Conservation (phyloP, 2,113 vertebrate species). For the Malurus alboscapulatus region DNA sequence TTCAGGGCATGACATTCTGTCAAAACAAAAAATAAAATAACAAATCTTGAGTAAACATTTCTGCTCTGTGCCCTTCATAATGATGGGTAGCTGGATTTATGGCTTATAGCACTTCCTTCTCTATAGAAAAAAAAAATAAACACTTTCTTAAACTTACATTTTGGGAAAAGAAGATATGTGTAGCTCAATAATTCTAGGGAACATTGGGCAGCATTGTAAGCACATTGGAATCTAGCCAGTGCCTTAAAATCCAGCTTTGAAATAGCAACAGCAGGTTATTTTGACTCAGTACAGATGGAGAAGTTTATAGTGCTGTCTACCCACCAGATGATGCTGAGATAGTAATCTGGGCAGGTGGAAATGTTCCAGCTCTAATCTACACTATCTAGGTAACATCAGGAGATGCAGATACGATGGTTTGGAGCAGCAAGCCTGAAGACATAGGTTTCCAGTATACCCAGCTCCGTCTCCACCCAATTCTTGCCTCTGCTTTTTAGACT, state of each 20-base stretch:
- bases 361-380: not conserved
- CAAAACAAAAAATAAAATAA: constrained; percentile 16
- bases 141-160: not conserved
- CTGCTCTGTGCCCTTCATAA: not conserved
- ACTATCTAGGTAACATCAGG: not conserved
- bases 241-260: not conserved
- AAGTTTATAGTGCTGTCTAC: not conserved
- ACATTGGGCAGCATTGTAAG: not conserved
- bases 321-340: not conserved
- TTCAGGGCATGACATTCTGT: not conserved
- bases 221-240: not conserved
- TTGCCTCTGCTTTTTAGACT: not conserved
- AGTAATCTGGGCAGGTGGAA: not conserved
- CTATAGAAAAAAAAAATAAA: not conserved
- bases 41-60: not conserved
- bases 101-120: not conserved
- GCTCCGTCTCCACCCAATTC: not conserved
- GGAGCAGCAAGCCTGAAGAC: accelerated
- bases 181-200: not conserved
- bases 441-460: not conserved
- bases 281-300: not conserved
- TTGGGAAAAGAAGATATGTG: not conserved
- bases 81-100: not conserved
- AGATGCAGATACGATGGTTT: not conserved
- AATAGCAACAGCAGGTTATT: not conserved